A percentile compares a stretch with the other conserved stretches of the same genome.
Evolutionary conservation across 2,888 invertebrate species (phyloP).

Genomic region (Allophyes oxyacanthae): DNA sequence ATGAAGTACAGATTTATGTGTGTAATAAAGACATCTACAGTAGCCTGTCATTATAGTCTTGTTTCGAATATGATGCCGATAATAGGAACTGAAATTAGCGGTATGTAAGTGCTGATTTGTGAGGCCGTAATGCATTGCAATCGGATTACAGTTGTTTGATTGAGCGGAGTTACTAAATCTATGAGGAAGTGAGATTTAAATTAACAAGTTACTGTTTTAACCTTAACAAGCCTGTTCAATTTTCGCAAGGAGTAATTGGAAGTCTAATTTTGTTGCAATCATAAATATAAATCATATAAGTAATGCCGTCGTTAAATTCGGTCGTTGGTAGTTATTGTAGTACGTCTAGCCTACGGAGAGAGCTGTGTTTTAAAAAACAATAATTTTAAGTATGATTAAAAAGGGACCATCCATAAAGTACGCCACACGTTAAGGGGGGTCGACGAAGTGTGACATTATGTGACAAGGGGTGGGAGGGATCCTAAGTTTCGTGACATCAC

Average conservation of each 20-base stretch:
- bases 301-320: too few species aligned
- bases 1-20: slow-evolving; percentile 53
- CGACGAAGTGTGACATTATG: too few species aligned
- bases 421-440: too few species aligned
- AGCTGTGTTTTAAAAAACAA: too few species aligned
- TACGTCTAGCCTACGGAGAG: too few species aligned
- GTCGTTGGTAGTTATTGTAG: too few species aligned
- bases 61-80: slow-evolving; percentile 46
- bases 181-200: slow-evolving; percentile 40
- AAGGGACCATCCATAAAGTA: too few species aligned
- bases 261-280: not conserved
- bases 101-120: slow-evolving; percentile 45
- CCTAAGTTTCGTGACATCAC: too few species aligned
- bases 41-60: slow-evolving; percentile 52
- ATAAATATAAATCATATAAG: too few species aligned
- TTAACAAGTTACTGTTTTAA: slow-evolving; percentile 18
- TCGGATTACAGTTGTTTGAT: slow-evolving; percentile 30
- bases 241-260: slow-evolving; percentile 4
- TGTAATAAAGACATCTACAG: slow-evolving; percentile 57
- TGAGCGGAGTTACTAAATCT: slow-evolving; percentile 37
- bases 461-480: too few species aligned
- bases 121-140: slow-evolving; percentile 40
- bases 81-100: slow-evolving; percentile 46
- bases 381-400: too few species aligned
- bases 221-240: not conserved